Base-by-base conservation (phyloP, 2,113 vertebrate genomes). In the Zosterops japonicus region DNA sequence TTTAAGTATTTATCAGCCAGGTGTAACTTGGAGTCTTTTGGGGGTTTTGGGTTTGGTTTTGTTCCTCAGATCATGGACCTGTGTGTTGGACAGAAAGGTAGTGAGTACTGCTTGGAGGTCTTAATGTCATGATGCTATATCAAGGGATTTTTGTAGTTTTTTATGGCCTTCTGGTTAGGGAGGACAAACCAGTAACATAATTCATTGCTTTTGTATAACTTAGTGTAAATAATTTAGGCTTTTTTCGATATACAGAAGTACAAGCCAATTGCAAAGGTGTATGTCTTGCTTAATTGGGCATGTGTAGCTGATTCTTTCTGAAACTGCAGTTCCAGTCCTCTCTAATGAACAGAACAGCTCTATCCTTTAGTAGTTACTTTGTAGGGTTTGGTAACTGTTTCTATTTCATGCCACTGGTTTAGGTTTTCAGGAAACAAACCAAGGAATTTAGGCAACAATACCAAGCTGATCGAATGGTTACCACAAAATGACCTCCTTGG, bases 401-500 rank as follows among this genome's bases (percentile, higher is more conserved):
- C 29, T n/a, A 50, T 63, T 87, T 67, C 33, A 18, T 81, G 8
- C 69, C 50, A 28, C 89, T 59, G 27, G 93, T 97, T 84, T 93
- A 99, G 99, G 95, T 99, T 99, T 98, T 99, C 99, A 87, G 99
- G 99, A 96, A 98, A 98, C 61, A 98, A 98, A 93, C 99, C 99
- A 50, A 98, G 97, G 95, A 99, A 99, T 97, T 98, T 99, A 71
- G 99, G 99, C 83, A 99, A 99, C 97, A 99, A 99, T 95, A 99
- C 99, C 14, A 99, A 99, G 96, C 99, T 99, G 50, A 98, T 99
- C 94, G 99, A 99, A 67, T 99, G 99, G 99, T 97, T 99, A 98
- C 99, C 99, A 25, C 99, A 99, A 94, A 99, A 99, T 9, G 99
- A 99, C 95, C 97, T 99, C 76, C 97, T 99, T 85, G 99, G 99